A percentile compares a stretch with the other conserved stretches of the same genome.
Conservation (phyloP, 2,797 vertebrate species). For the Sebastes variabilis region DNA sequence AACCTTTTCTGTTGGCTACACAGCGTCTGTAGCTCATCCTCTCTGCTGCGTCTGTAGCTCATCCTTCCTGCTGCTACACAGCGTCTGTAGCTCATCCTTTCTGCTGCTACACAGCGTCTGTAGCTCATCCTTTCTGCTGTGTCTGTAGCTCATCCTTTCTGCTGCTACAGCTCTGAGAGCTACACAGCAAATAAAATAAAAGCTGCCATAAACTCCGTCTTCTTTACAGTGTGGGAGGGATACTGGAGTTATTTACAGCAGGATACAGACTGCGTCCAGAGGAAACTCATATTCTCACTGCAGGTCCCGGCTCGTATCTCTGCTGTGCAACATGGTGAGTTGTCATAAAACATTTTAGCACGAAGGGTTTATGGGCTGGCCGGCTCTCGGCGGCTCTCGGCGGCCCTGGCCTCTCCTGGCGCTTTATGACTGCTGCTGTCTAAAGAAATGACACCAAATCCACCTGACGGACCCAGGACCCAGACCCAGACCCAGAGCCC, state of each 20-base stretch:
- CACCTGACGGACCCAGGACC: constrained; percentile 28
- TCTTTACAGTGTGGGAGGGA: constrained; percentile 32
- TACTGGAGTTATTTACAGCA: constrained; percentile 47
- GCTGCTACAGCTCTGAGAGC: constrained; percentile 9
- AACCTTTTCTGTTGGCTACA: constrained; percentile 15
- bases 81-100: constrained; percentile 8
- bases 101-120: neutral
- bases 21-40: constrained; percentile 1
- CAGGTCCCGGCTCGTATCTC: constrained; percentile 43
- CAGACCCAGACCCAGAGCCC: neutral
- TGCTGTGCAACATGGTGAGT: constrained; percentile 31
- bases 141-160: constrained; percentile 16
- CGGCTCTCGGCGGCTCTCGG: constrained; percentile 31
- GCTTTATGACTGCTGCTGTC: constrained; percentile 53
- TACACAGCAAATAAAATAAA: constrained; percentile 41
- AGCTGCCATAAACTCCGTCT: constrained; percentile 27
- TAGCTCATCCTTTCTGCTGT: constrained; percentile 12
- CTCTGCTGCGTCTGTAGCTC: constrained; percentile 1
- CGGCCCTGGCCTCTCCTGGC: constrained; percentile 49
- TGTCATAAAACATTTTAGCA: constrained; percentile 61
- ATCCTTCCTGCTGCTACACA: constrained; percentile 2
- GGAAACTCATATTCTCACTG: constrained; percentile 56
- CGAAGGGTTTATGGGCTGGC: constrained; percentile 49
- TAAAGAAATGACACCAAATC: constrained; percentile 57
- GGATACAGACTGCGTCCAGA: constrained; percentile 29